Evolutionary conservation across 2,113 vertebrate species (phyloP), one percentile per base, ranked within the genome.

Genomic region (Otis tarda): DNA sequence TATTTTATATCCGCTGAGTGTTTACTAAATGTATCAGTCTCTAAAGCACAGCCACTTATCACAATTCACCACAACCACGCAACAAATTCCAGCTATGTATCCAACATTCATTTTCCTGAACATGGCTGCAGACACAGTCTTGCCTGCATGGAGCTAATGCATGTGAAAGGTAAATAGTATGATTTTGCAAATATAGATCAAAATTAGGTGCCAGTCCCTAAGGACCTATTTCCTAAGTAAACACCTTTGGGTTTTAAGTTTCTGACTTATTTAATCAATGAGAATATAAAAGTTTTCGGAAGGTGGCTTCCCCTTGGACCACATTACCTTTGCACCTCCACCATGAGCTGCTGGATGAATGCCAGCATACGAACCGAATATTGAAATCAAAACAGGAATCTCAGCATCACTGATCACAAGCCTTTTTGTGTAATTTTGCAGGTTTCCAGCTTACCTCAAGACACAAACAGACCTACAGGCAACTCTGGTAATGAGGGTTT

Each of bases 361-460:
- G 59, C 70, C 70, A 65, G 50, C 8, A 9, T 28, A 57, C 3
- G n/a, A 90, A 43, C 25, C 83, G 37, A 83, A 35, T 9, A 76
- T 27, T 59, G 71, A 88, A 88, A 90, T 45, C 63, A 83, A 90
- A 90, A 31, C 23, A 57, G 64, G 39, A 89, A 70, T 65, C 59
- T 88, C 78, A 37, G 35, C 71, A 78, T 74, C 56, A 50, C 25
- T 23, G 67, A 65, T 83, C 71, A 67, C 67, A 73, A 94, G 50
- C 9, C 21, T 80, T 83, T 94, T 31, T 65, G 25, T 0, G 0
- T 49, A 50, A 57, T 57, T 75, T 61, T 82, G 15, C 43, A 85
- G 56, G 68, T 88, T 94, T 95, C 55, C 67, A 65, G 43, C 80
- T 87, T 37, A 94, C 53, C 57, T 94, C 70, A 67, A 91, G 91